A percentile compares a stretch with the other conserved stretches of the same genome.
These are phyloP conservation scores for Gulo gulo DNA, from an alignment of 2,113 vertebrate species.

Conservation along the genomic window DNA sequence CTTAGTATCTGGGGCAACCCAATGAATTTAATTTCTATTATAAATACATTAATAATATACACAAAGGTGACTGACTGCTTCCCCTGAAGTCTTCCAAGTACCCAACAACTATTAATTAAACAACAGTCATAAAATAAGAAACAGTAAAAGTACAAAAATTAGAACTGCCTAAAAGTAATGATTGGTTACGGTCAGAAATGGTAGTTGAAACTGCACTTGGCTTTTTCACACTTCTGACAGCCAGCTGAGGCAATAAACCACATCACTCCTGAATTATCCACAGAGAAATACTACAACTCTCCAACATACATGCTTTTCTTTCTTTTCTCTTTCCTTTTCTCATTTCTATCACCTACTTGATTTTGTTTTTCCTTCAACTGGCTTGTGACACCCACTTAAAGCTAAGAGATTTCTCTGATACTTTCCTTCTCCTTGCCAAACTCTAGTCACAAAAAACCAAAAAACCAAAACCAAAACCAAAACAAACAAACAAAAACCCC, in stretches of 20 bases:
- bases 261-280: not conserved
- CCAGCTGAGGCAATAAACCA: not conserved
- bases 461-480: not conserved
- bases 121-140: not conserved
- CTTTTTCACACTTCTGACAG: not conserved
- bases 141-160: not conserved
- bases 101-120: constrained; percentile 41
- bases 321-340: not conserved
- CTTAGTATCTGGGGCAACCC: not conserved
- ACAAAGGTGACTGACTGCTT: not conserved
- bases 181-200: not conserved
- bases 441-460: not conserved
- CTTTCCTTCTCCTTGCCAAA: not conserved
- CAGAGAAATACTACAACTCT: not conserved
- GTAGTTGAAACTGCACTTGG: not conserved
- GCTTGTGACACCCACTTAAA: not conserved
- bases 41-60: constrained; percentile 26
- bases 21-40: not conserved
- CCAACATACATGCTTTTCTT: not conserved
- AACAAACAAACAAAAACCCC: not conserved
- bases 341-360: not conserved
- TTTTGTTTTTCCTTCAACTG: constrained; percentile 1
- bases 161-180: not conserved
- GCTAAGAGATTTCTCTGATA: not conserved
- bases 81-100: not conserved